These are phyloP conservation scores for Tigriopus californicus DNA, from an alignment of 2,888 invertebrate genomes.

Conservation along the genomic window DNA sequence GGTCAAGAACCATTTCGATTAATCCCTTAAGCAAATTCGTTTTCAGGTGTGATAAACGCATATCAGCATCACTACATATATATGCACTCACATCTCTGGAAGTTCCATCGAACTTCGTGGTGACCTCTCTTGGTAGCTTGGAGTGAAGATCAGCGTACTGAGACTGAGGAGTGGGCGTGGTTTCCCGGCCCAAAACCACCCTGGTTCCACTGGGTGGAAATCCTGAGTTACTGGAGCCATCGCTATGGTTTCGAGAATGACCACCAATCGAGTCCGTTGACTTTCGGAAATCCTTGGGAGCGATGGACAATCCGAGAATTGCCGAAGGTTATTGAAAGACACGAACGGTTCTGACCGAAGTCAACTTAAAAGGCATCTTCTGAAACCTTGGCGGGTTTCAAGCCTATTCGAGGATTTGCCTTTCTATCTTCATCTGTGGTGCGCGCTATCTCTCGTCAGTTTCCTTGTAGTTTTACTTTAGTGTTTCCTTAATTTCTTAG, in stretches of 20 bases:
- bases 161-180: slow-evolving; percentile 24
- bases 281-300: too few relatives aligned
- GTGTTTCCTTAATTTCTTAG: too few relatives aligned
- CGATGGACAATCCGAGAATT: too few relatives aligned
- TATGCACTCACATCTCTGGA: slow-evolving; percentile 43
- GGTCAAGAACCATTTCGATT: slow-evolving; percentile 57
- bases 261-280: not conserved
- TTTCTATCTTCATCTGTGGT: too few relatives aligned
- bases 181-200: slow-evolving; percentile 46
- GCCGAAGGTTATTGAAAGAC: too few relatives aligned
- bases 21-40: slow-evolving; percentile 44
- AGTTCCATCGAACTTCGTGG: slow-evolving; percentile 60
- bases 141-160: slow-evolving; percentile 18
- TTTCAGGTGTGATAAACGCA: not conserved
- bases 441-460: too few relatives aligned
- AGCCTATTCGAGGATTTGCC: too few relatives aligned
- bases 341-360: too few relatives aligned
- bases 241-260: slow-evolving; percentile 4
- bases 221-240: not conserved
- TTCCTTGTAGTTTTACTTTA: too few relatives aligned
- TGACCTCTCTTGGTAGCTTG: slow-evolving; percentile 45
- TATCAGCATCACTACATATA: not conserved
- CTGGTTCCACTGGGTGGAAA: slow-evolving; percentile 5
- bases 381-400: too few relatives aligned
- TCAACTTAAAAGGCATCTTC: too few relatives aligned